Evolutionary conservation across 2,113 vertebrate species (phyloP).

Genomic region (Zapus hudsonius): DNA sequence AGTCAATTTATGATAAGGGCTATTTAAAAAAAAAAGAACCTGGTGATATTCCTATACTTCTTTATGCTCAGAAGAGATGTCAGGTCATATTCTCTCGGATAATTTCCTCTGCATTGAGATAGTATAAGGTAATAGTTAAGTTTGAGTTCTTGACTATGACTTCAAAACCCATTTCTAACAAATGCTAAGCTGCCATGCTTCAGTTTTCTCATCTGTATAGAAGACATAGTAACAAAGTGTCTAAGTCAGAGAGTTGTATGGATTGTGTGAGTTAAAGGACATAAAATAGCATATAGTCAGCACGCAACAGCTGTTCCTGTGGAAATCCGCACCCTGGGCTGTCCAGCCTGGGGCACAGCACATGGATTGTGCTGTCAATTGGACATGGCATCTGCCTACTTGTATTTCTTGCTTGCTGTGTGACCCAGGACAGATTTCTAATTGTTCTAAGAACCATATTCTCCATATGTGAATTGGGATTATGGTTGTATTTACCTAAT

Average conservation of each 20-base stretch:
- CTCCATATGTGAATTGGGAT: neutral
- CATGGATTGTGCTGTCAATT: neutral
- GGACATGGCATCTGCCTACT: neutral
- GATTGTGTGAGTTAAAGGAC: neutral
- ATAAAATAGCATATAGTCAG: neutral
- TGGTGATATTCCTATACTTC: neutral
- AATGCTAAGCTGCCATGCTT: neutral
- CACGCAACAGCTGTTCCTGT: neutral
- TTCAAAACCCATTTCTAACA: neutral
- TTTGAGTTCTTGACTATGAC: neutral
- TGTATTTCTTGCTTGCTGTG: neutral
- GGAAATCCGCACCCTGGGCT: neutral
- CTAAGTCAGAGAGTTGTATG: neutral
- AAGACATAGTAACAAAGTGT: neutral
- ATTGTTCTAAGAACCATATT: neutral
- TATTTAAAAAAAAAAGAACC: constrained; percentile 44
- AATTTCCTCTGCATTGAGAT: neutral
- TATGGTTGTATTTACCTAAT: neutral
- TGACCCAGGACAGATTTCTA: neutral
- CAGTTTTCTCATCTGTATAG: neutral
- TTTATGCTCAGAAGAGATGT: neutral
- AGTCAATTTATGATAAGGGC: neutral
- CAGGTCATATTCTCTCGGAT: neutral
- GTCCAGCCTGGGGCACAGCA: neutral
- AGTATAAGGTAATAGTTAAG: neutral